Conservation (phyloP, 2,113 vertebrate genomes). For the Pluvialis apricaria region DNA sequence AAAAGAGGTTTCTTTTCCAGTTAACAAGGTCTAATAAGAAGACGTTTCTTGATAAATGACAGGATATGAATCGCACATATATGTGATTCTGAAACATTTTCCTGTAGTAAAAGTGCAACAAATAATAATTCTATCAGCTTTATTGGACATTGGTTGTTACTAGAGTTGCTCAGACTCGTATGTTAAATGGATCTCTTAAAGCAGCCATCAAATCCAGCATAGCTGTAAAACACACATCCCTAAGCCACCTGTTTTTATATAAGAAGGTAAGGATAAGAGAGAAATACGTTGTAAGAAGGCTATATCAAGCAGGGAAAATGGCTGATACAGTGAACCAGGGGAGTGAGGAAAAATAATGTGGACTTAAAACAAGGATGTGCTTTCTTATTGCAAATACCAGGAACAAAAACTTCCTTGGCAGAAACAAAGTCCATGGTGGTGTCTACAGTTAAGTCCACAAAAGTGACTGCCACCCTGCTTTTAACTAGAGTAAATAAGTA, state of each 20-base stretch:
- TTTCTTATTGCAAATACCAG: neutral
- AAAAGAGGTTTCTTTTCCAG: slow-evolving; percentile 21
- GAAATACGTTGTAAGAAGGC: neutral
- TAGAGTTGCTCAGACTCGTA: neutral
- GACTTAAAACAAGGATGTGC: neutral
- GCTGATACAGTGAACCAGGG: neutral
- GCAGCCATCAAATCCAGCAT: neutral
- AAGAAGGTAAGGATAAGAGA: neutral
- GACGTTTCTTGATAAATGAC: slow-evolving; percentile 60
- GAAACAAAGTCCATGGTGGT: neutral
- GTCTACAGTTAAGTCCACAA: neutral
- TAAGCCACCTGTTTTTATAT: neutral
- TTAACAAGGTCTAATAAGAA: slow-evolving; percentile 50
- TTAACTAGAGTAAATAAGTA: neutral
- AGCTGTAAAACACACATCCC: neutral
- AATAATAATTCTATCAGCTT: slow-evolving; percentile 57
- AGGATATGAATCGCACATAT: slow-evolving; percentile 34
- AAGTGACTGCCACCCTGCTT: neutral
- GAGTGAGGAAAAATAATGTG: neutral
- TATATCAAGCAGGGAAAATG: neutral
- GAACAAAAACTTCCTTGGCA: neutral
- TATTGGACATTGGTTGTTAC: slow-evolving; percentile 48
- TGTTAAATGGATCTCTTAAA: neutral
- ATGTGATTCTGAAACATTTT: slow-evolving; percentile 27
- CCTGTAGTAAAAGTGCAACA: slow-evolving; percentile 43